Conservation (phyloP, 2,888 invertebrate species). For the Acanthopleura granulata region DNA sequence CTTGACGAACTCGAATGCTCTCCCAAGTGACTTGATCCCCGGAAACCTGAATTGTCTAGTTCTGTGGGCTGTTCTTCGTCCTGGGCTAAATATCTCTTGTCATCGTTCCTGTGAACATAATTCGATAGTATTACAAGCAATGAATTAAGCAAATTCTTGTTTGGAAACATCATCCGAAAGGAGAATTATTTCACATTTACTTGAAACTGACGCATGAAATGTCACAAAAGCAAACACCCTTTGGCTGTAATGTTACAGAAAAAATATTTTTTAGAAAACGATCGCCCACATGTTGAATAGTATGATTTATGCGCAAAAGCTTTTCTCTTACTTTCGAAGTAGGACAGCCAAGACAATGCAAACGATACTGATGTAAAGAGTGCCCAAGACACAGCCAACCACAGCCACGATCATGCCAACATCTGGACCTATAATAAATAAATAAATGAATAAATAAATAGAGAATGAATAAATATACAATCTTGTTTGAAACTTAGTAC, state of each 20-base stretch:
- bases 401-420: neutral
- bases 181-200: too few species aligned
- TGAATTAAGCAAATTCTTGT: too few species aligned
- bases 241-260: too few species aligned
- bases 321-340: neutral
- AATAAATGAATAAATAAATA: neutral
- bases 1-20: neutral
- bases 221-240: too few species aligned
- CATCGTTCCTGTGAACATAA: neutral
- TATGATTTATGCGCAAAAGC: neutral
- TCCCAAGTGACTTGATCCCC: neutral
- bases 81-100: neutral
- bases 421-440: neutral
- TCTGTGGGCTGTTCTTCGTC: slow-evolving; percentile 14
- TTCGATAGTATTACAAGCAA: too few species aligned
- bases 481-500: too few species aligned
- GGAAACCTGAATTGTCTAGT: neutral
- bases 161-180: too few species aligned
- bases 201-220: too few species aligned
- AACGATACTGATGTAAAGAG: slow-evolving; percentile 10
- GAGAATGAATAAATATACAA: too few species aligned
- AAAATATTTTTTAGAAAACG: too few species aligned
- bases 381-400: slow-evolving; percentile 3
- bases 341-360: neutral
- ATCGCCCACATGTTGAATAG: neutral